Conservation (phyloP, 2,113 vertebrate genomes). For the Chloebia gouldiae region DNA sequence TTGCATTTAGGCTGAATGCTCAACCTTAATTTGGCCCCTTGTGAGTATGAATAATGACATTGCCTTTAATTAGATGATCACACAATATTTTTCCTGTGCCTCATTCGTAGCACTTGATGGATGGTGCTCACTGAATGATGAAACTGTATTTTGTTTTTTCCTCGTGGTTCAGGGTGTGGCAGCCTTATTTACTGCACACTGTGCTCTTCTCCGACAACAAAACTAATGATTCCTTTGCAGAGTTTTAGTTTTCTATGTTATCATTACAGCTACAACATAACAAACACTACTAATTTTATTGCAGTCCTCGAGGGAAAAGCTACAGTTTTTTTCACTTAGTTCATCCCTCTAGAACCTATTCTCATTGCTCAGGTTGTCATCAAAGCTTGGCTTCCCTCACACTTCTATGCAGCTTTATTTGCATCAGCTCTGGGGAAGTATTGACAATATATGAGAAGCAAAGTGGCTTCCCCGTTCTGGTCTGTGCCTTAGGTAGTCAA, state of each 20-base stretch:
- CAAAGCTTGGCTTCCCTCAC: neutral
- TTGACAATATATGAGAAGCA: neutral
- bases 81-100: neutral
- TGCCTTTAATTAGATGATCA: constrained; percentile 49
- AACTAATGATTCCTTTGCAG: neutral
- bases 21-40: constrained; percentile 28
- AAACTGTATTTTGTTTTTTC: constrained; percentile 5
- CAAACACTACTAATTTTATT: neutral
- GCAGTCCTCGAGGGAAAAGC: neutral
- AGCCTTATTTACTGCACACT: neutral
- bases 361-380: neutral
- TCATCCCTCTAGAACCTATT: neutral
- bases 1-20: neutral
- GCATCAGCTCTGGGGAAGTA: neutral
- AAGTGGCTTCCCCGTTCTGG: neutral
- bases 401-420: neutral
- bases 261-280: neutral
- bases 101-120: neutral
- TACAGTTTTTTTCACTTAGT: neutral
- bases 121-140: constrained; percentile 15
- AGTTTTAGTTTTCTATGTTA: neutral
- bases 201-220: neutral
- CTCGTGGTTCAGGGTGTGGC: constrained; percentile 29
- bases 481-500: neutral
- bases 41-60: constrained; percentile 13